Percentiles rank a stretch among this genome's conserved stretches.
Evolutionary conservation across 2,888 invertebrate genomes (phyloP).

Genomic region (Myopa testacea): DNA sequence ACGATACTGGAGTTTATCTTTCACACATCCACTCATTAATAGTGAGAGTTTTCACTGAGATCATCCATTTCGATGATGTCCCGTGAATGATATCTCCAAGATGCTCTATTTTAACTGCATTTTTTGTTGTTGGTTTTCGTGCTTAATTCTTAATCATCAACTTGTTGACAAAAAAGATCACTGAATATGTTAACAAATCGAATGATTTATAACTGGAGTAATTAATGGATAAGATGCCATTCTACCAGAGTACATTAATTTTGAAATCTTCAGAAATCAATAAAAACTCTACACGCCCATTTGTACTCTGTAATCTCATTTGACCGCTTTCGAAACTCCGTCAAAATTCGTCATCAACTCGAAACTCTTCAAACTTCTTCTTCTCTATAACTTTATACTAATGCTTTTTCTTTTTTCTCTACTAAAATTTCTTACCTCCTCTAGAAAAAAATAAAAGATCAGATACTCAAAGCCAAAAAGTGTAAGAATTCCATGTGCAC

Average conservation of each 20-base stretch:
- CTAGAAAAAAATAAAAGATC: conserved; percentile 65
- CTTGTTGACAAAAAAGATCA: no score
- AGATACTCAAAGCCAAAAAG: conserved; percentile 64
- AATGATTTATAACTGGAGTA: no score
- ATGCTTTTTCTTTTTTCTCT: conserved; percentile 46
- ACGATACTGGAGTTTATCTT: background rate
- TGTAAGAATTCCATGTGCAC: conserved; percentile 63
- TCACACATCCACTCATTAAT: no score
- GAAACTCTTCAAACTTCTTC: background rate
- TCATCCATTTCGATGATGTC: no score
- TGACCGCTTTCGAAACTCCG: background rate
- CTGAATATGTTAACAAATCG: no score
- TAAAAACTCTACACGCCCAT: no score
- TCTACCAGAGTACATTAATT: no score
- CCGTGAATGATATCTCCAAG: no score
- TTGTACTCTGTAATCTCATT: no score
- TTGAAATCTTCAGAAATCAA: no score
- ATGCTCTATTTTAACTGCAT: background rate
- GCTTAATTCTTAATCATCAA: background rate
- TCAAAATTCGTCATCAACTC: background rate
- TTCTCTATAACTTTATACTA: conserved; percentile 41
- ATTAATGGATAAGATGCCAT: no score
- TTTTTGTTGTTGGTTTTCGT: background rate
- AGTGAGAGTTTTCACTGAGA: no score
- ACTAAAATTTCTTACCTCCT: conserved; percentile 42